phyloP scores from a whole-genome alignment of 2,113 vertebrate genomes.

The Peromyscus californicus region DNA sequence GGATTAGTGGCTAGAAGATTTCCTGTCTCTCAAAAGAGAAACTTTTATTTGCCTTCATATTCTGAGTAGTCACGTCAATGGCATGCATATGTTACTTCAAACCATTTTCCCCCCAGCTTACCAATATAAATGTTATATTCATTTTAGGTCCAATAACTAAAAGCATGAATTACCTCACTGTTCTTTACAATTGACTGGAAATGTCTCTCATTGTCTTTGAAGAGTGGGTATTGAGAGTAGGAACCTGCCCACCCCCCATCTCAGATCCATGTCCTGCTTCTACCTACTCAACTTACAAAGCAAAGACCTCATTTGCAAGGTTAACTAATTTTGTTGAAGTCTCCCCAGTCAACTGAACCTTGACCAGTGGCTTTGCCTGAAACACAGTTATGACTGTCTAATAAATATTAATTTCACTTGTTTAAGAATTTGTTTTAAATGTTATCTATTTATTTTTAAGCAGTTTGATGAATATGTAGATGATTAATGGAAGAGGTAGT shows the following conservation, averaged over 20 bases:
- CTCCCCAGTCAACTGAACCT: background rate
- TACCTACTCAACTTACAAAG: background rate
- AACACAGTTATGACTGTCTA: conserved; percentile 54
- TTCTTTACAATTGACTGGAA: conserved; percentile 47
- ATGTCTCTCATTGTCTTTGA: conserved; percentile 18
- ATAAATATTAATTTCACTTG: conserved; percentile 55
- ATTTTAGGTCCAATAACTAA: conserved; percentile 45
- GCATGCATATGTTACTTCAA: conserved; percentile 39
- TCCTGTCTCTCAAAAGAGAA: conserved; percentile 10
- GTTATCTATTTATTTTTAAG: conserved; percentile 59
- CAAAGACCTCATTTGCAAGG: conserved; percentile 10
- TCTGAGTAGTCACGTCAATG: conserved; percentile 2
- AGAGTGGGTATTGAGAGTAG: background rate
- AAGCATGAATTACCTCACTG: conserved; percentile 11
- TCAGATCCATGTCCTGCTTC: background rate
- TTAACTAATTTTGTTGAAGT: conserved; percentile 51
- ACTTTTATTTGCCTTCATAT: conserved; percentile 29
- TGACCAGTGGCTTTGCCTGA: conserved; percentile 51
- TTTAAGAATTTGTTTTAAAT: conserved; percentile 67
- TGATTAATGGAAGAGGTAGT: conserved; percentile 54
- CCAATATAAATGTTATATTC: conserved; percentile 52
- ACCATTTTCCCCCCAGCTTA: background rate
- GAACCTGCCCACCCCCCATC: background rate
- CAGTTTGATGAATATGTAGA: conserved; percentile 40
- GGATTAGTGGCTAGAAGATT: background rate